Conservation (phyloP, 2,888 invertebrate species). For the Xanthorhoe designata region DNA sequence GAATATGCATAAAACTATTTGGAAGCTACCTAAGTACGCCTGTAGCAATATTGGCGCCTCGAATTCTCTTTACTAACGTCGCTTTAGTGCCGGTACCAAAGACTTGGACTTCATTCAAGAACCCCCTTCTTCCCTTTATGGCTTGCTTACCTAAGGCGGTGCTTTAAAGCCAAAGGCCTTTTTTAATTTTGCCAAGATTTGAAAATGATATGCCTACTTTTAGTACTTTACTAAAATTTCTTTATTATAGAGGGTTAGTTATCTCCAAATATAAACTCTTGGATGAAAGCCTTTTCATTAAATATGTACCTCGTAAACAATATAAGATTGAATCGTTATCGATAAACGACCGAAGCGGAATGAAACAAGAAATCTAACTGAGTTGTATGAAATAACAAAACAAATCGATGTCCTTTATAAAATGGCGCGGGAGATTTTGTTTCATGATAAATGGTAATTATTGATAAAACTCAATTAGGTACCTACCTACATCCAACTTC, state of each 20-base stretch:
- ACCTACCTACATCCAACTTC: no score
- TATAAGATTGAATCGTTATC: neutral
- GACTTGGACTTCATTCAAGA: conserved; percentile 45
- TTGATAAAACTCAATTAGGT: no score
- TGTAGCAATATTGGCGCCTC: conserved; percentile 35
- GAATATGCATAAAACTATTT: conserved; percentile 15
- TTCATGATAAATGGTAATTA: no score
- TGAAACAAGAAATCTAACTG: no score
- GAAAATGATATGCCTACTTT: neutral
- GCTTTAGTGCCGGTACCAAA: conserved; percentile 39
- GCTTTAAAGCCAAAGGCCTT: conserved; percentile 32
- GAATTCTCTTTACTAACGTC: conserved; percentile 36
- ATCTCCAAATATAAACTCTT: no score
- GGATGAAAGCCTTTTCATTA: no score
- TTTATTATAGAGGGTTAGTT: neutral
- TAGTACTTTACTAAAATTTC: no score
- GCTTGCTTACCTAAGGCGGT: conserved; percentile 34
- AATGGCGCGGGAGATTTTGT: no score
- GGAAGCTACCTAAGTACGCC: conserved; percentile 19
- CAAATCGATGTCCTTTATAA: no score
- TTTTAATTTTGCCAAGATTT: conserved; percentile 24
- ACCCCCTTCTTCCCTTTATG: conserved; percentile 35
- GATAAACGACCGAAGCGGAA: no score
- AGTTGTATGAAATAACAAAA: no score
- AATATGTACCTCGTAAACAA: neutral